A percentile compares a stretch with the other conserved stretches of the same genome.
Conservation (phyloP, 2,113 vertebrate genomes). For the Meriones unguiculatus region DNA sequence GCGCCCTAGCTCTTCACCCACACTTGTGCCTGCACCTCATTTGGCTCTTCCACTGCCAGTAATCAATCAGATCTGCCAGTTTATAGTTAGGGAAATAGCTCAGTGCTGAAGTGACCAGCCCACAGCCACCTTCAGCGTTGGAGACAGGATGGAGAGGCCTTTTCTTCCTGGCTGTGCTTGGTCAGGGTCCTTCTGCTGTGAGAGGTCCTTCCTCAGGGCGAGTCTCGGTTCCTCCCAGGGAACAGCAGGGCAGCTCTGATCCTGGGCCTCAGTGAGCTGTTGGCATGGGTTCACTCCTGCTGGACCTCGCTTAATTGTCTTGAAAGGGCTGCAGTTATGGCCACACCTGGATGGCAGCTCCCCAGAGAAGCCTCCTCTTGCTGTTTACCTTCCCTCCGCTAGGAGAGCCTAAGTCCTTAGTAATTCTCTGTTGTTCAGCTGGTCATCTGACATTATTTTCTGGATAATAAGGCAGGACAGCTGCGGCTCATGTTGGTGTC, state of each 20-base stretch:
- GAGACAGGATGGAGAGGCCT: not conserved
- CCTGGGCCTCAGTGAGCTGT: accelerated
- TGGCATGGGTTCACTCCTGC: not conserved
- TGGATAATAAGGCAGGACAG: not conserved
- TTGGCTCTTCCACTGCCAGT: not conserved
- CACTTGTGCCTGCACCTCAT: not conserved
- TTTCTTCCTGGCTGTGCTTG: not conserved
- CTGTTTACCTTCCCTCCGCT: not conserved
- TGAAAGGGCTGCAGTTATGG: slow-evolving; percentile 10
- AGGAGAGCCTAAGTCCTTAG: not conserved
- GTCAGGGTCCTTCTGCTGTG: not conserved
- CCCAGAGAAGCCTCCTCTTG: not conserved
- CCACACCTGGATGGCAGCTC: not conserved
- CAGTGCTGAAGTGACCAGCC: not conserved
- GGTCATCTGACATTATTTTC: not conserved
- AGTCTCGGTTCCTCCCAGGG: not conserved
- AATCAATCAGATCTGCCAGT: not conserved
- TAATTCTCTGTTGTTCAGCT: not conserved
- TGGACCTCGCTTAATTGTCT: slow-evolving; percentile 16
- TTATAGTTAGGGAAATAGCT: not conserved
- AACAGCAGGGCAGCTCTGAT: not conserved
- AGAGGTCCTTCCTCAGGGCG: not conserved
- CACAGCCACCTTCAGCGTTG: not conserved
- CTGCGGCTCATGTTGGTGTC: not conserved
- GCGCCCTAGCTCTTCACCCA: not conserved